Evolutionary conservation across 1,140 invertebrate species (phyloP).

Genomic region (Hycleus cichorii): DNA sequence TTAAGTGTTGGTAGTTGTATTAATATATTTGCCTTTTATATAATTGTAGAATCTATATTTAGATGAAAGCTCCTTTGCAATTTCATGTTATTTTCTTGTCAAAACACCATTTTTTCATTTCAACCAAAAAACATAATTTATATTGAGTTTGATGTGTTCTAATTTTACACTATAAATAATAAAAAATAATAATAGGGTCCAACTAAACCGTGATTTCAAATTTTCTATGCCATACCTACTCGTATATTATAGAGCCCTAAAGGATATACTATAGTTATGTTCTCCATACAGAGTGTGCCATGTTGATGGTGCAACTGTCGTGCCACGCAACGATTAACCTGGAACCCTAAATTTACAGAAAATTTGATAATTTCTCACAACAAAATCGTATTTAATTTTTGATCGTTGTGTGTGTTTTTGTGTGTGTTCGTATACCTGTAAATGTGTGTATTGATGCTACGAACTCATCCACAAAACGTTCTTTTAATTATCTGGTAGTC

Average conservation of each 20-base stretch:
- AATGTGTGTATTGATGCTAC: conserved; percentile 4
- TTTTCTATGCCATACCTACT: conserved; percentile 13
- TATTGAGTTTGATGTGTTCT: conserved; percentile 8
- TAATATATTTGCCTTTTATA: no score
- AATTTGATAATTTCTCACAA: conserved; percentile 15
- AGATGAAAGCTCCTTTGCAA: no score
- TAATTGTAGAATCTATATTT: no score
- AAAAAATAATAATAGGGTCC: conserved; percentile 14
- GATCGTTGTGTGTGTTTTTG: background rate
- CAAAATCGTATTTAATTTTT: conserved; percentile 15
- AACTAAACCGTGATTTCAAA: conserved; percentile 9
- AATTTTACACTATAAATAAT: conserved; percentile 17
- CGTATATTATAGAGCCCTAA: conserved; percentile 11
- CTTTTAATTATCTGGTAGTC: conserved; percentile 15
- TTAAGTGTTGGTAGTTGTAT: conserved; percentile 1
- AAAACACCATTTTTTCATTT: conserved; percentile 2
- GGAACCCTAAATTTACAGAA: conserved; percentile 14
- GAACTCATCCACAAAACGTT: conserved; percentile 12
- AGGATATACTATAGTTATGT: conserved; percentile 4
- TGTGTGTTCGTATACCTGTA: no score
- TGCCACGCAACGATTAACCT: conserved; percentile 14
- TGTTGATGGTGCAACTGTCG: conserved; percentile 14
- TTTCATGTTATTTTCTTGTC: conserved; percentile 10
- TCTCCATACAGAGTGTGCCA: conserved; percentile 7
- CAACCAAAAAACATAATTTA: conserved; percentile 8